These are phyloP conservation scores for Xestia c-nigrum DNA, from an alignment of 2,888 invertebrate genomes.

Conservation along the genomic window DNA sequence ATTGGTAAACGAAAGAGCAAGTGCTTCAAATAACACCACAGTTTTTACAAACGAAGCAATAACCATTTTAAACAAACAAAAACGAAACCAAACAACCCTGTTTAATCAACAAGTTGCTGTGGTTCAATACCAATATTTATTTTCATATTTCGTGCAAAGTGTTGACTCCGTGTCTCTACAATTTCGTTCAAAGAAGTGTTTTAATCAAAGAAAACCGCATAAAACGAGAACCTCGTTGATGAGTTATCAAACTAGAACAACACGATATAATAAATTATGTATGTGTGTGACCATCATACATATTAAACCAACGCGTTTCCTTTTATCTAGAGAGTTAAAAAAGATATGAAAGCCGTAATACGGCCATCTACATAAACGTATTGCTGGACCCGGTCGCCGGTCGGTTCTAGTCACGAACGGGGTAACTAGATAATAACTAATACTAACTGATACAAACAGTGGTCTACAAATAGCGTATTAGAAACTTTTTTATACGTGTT, in stretches of 20 bases:
- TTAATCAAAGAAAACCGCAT: conserved; percentile 38
- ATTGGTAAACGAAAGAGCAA: conserved; percentile 17
- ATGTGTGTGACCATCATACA: conserved; percentile 16
- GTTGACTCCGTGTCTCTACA: conserved; percentile 4
- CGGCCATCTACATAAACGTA: conserved; percentile 25
- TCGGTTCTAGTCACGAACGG: conserved; percentile 22
- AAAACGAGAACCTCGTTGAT: conserved; percentile 28
- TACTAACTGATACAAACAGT: conserved; percentile 45
- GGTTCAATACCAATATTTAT: conserved; percentile 37
- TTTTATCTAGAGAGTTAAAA: conserved; percentile 34
- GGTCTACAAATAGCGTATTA: conserved; percentile 49
- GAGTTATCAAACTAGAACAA: conserved; percentile 31
- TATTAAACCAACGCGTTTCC: conserved; percentile 27
- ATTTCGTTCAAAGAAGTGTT: conserved; percentile 23
- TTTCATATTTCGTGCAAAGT: conserved; percentile 45
- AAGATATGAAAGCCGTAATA: conserved; percentile 34
- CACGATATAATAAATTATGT: conserved; percentile 22
- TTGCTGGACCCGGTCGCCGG: conserved; percentile 7
- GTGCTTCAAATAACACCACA: conserved; percentile 43
- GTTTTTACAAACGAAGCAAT: conserved; percentile 43
- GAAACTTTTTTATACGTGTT: conserved; percentile 59
- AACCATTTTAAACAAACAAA: conserved; percentile 36
- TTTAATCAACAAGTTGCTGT: conserved; percentile 55
- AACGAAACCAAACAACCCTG: conserved; percentile 39
- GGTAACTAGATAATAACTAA: conserved; percentile 50